Conservation (phyloP, 2,113 vertebrate species). For the Lepisosteus oculatus region DNA sequence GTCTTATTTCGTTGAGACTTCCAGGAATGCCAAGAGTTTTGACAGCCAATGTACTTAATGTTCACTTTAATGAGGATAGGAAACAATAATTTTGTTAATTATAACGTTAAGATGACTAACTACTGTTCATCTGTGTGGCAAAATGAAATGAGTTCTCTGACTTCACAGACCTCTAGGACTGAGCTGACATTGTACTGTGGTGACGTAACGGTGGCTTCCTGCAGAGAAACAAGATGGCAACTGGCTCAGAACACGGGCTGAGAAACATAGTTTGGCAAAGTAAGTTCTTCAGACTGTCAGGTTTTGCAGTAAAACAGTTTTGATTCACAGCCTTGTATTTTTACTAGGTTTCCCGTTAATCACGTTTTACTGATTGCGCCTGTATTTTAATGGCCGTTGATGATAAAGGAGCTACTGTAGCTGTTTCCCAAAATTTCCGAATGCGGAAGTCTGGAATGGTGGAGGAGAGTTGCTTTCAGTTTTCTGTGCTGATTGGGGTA, state of each 20-base stretch:
- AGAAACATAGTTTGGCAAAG: constrained; percentile 69
- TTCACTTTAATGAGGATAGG: too few species aligned
- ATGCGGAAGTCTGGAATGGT: constrained; percentile 29
- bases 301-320: background rate
- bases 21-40: too few species aligned
- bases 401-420: too few species aligned
- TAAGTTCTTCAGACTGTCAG: constrained; percentile 43
- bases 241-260: constrained; percentile 56
- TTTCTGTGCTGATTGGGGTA: too few species aligned
- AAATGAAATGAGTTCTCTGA: background rate
- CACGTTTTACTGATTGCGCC: background rate
- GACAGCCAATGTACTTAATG: too few species aligned
- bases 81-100: too few species aligned
- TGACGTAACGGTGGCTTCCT: too few species aligned
- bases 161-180: constrained; percentile 18
- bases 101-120: too few species aligned
- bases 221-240: constrained; percentile 59
- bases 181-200: constrained; percentile 24
- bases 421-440: background rate
- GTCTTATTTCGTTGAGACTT: too few species aligned
- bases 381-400: too few species aligned
- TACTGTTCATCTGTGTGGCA: too few species aligned
- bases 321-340: background rate
- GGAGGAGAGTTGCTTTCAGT: too few species aligned
- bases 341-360: background rate